phyloP scores from a whole-genome alignment of 2,113 vertebrate genomes.

The Tor tambroides region DNA sequence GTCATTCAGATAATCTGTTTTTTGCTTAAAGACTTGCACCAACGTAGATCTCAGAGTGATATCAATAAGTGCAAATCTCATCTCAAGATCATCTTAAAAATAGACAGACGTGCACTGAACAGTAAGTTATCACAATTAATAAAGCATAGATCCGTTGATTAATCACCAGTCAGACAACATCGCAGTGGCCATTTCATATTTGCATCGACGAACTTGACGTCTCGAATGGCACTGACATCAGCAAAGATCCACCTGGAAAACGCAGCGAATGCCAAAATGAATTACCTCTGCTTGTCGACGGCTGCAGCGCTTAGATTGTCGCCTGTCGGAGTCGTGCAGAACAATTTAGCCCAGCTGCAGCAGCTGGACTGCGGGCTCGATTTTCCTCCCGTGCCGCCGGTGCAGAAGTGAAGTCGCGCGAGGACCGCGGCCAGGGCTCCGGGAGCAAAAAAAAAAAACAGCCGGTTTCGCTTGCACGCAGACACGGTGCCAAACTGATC shows the following conservation, averaged over 20 bases:
- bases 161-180: neutral
- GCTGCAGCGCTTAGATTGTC: constrained; percentile 17
- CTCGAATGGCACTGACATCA: neutral
- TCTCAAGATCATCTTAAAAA: neutral
- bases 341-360: constrained; percentile 18
- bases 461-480: constrained; percentile 38
- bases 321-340: constrained; percentile 29
- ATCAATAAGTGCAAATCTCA: neutral
- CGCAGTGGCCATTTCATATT: constrained; percentile 7
- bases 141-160: neutral
- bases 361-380: constrained; percentile 53
- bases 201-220: constrained; percentile 1
- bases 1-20: neutral
- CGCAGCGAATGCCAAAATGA: neutral
- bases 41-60: neutral
- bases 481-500: constrained; percentile 45
- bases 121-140: neutral
- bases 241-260: constrained; percentile 1
- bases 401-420: constrained; percentile 55
- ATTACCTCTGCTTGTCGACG: constrained; percentile 51
- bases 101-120: neutral
- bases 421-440: constrained; percentile 38
- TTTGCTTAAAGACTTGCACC: neutral
- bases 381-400: constrained; percentile 58
- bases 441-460: neutral